Percentiles rank a stretch among this genome's conserved stretches.
These are phyloP conservation scores for Hippasteria phrygiana DNA, from an alignment of 53 echinoderm and acorn worm genomes.

Conservation along the genomic window DNA sequence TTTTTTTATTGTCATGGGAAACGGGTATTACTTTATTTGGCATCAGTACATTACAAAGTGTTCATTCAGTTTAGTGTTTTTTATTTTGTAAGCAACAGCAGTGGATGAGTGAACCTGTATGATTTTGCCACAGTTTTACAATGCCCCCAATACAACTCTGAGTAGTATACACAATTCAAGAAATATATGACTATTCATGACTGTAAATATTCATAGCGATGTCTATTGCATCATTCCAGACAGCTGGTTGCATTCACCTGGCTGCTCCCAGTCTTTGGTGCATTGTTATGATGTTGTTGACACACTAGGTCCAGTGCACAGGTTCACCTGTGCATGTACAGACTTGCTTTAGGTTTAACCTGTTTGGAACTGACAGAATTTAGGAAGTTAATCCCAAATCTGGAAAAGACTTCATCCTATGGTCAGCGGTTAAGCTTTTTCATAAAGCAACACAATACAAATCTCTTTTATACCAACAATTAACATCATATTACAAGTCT, in stretches of 20 bases:
- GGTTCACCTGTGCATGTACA: not conserved
- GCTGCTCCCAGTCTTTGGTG: not conserved
- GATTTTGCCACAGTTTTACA: too few species aligned
- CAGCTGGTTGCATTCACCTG: not conserved
- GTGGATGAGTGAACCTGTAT: too few species aligned
- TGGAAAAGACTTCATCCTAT: not conserved
- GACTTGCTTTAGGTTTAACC: not conserved
- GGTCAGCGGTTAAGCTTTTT: not conserved
- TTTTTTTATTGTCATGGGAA: too few species aligned
- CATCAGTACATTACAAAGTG: too few species aligned
- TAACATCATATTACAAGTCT: too few species aligned
- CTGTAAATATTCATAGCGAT: not conserved
- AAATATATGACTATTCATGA: too few species aligned
- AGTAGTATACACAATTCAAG: not conserved
- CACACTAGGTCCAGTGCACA: not conserved
- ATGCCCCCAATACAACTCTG: too few species aligned
- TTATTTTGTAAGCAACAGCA: too few species aligned
- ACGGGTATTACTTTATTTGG: too few species aligned
- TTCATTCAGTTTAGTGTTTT: too few species aligned
- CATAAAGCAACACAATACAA: too few species aligned
- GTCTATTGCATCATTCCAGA: not conserved
- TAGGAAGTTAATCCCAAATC: not conserved
- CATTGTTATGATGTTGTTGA: slow-evolving; percentile 3
- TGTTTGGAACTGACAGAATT: not conserved
- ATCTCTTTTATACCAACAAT: too few species aligned